These are phyloP conservation scores for Philaethria dido DNA, from an alignment of 2,888 invertebrate genomes.

Conservation along the genomic window DNA sequence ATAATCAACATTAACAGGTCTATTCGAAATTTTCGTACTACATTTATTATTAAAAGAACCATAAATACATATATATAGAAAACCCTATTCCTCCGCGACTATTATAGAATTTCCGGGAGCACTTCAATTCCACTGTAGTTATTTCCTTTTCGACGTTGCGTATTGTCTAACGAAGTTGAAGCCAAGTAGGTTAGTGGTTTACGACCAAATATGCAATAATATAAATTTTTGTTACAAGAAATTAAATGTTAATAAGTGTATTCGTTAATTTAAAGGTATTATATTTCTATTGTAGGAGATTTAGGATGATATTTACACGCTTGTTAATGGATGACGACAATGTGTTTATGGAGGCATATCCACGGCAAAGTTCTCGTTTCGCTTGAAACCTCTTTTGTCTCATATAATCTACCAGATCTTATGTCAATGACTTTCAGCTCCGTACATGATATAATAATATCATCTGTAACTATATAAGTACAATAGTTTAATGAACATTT, in stretches of 20 bases:
- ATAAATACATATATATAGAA: constrained; percentile 19
- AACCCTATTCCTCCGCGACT: constrained; percentile 25
- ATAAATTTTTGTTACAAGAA: not conserved
- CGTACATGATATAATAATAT: not conserved
- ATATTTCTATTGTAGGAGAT: constrained; percentile 24
- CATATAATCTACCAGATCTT: constrained; percentile 16
- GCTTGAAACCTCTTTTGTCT: constrained; percentile 30
- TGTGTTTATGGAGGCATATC: constrained; percentile 60
- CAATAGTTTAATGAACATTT: too few relatives aligned
- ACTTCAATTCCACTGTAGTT: constrained; percentile 26
- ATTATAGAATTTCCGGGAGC: constrained; percentile 29
- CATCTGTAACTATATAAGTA: too few relatives aligned
- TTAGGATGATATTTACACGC: constrained; percentile 42
- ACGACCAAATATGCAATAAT: not conserved
- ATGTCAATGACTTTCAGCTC: constrained; percentile 11
- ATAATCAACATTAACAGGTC: not conserved
- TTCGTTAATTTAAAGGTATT: constrained; percentile 35
- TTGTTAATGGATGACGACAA: constrained; percentile 53
- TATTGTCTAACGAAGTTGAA: constrained; percentile 19
- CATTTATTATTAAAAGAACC: not conserved
- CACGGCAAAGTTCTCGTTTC: constrained; percentile 47
- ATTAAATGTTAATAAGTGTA: not conserved
- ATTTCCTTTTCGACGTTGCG: constrained; percentile 18
- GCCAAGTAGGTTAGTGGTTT: constrained; percentile 18
- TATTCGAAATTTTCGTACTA: not conserved